Conservation (phyloP, 2,113 vertebrate species). For the Peromyscus polionotus region DNA sequence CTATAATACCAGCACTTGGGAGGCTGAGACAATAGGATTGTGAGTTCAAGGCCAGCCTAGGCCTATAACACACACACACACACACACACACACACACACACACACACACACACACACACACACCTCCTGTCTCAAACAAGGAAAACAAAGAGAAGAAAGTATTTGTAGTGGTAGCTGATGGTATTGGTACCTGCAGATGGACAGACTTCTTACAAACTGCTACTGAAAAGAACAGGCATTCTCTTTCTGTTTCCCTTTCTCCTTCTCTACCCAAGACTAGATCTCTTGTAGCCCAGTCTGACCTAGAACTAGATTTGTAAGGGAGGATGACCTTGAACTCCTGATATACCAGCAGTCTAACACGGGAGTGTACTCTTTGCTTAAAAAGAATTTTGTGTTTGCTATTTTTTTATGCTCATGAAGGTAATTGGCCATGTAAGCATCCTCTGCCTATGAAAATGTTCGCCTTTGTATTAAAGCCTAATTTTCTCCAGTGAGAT, state of each 20-base stretch:
- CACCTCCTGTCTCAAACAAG: not conserved
- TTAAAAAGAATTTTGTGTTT: constrained; percentile 26
- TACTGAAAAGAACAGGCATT: not conserved
- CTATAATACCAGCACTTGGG: not conserved
- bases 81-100: too few relatives aligned
- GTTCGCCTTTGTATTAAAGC: constrained; percentile 63
- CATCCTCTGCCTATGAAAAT: constrained; percentile 24
- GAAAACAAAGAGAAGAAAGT: not conserved
- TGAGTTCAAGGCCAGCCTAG: not conserved
- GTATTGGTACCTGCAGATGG: not conserved
- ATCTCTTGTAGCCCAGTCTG: not conserved
- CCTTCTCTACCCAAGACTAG: not conserved
- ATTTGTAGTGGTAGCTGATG: not conserved
- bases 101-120: too few relatives aligned
- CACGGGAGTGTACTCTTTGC: constrained; percentile 43
- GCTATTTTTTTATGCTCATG: constrained; percentile 57
- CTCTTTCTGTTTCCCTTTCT: not conserved
- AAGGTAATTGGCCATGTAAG: not conserved
- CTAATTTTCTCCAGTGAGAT: constrained; percentile 13
- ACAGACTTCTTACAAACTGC: not conserved
- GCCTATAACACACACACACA: not conserved
- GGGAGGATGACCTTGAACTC: not conserved
- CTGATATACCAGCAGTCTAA: not conserved
- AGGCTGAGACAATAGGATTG: not conserved
- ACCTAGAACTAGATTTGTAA: not conserved